These are phyloP conservation scores for Oreohelix idahoensis DNA, from an alignment of 1,140 invertebrate genomes.

Conservation along the genomic window DNA sequence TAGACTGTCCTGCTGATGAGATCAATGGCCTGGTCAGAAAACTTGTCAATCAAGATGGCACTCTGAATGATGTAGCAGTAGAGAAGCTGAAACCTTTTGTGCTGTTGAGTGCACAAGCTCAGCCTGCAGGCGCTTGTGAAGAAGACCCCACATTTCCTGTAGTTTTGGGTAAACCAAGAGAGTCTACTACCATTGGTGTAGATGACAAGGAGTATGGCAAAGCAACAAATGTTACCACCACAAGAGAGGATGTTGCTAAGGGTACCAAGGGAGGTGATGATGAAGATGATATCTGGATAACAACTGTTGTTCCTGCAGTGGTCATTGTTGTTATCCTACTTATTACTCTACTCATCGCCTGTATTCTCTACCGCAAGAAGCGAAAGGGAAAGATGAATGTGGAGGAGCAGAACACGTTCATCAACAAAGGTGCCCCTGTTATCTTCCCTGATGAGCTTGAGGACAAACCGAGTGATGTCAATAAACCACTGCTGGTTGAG, in stretches of 20 bases:
- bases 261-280: slow-evolving; percentile 42
- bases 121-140: slow-evolving; percentile 82
- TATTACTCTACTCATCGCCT: slow-evolving; percentile 88
- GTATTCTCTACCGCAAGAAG: slow-evolving; percentile 87
- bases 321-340: slow-evolving; percentile 92
- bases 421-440: slow-evolving; percentile 91
- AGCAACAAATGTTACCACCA: neutral
- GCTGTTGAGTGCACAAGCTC: slow-evolving; percentile 78
- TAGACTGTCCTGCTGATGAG: slow-evolving; percentile 82
- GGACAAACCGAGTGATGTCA: slow-evolving; percentile 85
- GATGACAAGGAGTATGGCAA: slow-evolving; percentile 4
- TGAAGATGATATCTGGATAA: slow-evolving; percentile 87
- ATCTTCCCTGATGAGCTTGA: slow-evolving; percentile 94
- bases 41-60: slow-evolving; percentile 74
- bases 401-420: slow-evolving; percentile 81
- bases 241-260: neutral
- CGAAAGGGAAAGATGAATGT: slow-evolving; percentile 87
- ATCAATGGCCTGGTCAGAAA: slow-evolving; percentile 82
- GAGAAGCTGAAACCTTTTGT: slow-evolving; percentile 83
- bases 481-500: slow-evolving; percentile 92
- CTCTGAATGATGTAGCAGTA: slow-evolving; percentile 77
- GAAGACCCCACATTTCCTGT: slow-evolving; percentile 65
- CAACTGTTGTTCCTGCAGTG: slow-evolving; percentile 89
- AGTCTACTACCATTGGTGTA: neutral
- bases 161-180: neutral